phyloP scores from a whole-genome alignment of 2,113 vertebrate genomes.

The Macrotis lagotis region DNA sequence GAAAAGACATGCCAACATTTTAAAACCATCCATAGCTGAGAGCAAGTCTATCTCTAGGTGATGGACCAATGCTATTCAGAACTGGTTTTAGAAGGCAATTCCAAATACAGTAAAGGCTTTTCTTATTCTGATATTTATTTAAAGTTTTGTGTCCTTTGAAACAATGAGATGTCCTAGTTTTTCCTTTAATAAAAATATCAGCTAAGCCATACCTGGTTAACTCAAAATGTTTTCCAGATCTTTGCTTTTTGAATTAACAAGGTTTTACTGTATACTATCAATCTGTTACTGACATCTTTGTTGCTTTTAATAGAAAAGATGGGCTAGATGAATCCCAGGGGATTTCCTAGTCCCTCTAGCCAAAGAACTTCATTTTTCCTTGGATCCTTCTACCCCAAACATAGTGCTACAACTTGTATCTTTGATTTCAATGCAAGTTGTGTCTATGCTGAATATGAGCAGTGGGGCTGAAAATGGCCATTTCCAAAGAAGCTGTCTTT shows the following conservation, averaged over 20 bases:
- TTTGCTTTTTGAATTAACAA: constrained; percentile 71
- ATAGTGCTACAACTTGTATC: background rate
- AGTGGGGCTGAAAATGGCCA: background rate
- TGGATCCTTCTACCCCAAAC: background rate
- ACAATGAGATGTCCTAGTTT: constrained; percentile 34
- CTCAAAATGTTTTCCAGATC: constrained; percentile 50
- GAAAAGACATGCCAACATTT: constrained; percentile 75
- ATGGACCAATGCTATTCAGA: constrained; percentile 31
- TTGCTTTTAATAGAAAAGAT: background rate
- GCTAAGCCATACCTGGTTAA: constrained; percentile 65
- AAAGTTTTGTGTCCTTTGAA: constrained; percentile 44
- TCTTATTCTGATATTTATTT: constrained; percentile 70
- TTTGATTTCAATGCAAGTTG: background rate
- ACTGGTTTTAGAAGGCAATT: background rate
- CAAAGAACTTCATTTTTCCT: background rate
- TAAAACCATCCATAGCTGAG: constrained; percentile 65
- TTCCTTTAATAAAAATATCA: constrained; percentile 67
- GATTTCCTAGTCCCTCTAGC: constrained; percentile 23
- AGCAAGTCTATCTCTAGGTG: constrained; percentile 34
- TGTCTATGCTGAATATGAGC: background rate
- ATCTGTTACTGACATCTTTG: background rate
- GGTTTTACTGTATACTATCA: background rate
- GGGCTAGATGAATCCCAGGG: background rate
- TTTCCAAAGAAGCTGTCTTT: background rate
- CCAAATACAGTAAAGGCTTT: background rate